Evolutionary conservation across 2,113 vertebrate species (phyloP), one percentile per base, ranked within the genome.

Genomic region (Chroicocephalus ridibundus): DNA sequence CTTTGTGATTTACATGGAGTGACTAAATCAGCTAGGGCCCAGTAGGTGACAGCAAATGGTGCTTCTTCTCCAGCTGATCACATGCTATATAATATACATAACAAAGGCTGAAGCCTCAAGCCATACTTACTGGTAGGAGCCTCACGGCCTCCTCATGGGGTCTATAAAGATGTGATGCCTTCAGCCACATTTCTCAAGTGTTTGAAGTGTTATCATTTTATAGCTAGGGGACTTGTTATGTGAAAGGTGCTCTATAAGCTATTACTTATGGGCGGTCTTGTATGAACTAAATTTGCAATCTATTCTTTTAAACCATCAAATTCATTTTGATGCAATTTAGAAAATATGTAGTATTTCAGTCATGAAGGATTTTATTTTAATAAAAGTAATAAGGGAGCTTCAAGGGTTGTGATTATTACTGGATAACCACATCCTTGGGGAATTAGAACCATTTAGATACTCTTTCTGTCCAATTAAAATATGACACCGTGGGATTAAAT

Each of bases 301-400:
- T 93, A 8, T 71, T 91, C 69, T 95, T 91, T 97, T 79, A 96
- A 95, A 87, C 16, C 17, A 68, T 55, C 75, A 92, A 94, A 86
- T 91, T 93, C 60, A 83, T 96, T 97, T 93, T 90, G 88, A 93
- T 82, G 72, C 24, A 84, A 94, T 94, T 97, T 86, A 90, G 85
- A 79, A 97, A 96, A 91, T 87, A 86, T 36, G 54, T 80, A 93
- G 81, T 90, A 84, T 95, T 98, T 96, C 70, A 94, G 66, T 62
- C 93, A 74, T 64, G 54, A 84, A 94, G 49, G 44, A 71, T 94
- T 95, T 95, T 88, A 87, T 93, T 94, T 94, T 86, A 96, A 89
- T 97, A 82, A 95, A 93, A 95, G 96, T 90, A 96, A 92, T 91
- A 95, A 91, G 65, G 61, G 82, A 96, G 70, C 88, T 94, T 96